Base-by-base conservation (phyloP, 2,797 vertebrate species). In the Pterois miles region DNA sequence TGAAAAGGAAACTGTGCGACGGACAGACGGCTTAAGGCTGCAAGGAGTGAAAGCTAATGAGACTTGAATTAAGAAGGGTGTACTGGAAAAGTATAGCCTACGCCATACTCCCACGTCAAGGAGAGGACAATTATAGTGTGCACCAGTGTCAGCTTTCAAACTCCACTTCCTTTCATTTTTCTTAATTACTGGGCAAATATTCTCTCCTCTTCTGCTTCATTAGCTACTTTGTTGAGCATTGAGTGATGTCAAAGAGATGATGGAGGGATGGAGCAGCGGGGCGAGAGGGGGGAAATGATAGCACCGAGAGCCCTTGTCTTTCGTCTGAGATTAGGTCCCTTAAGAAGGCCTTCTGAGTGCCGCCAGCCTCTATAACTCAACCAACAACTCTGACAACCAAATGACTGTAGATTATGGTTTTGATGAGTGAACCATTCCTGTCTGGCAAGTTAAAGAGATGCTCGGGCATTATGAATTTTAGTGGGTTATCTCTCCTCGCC, bases 101-200 rank as follows among this genome's bases (percentile, higher is more conserved):
- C 62, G 67, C 65, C 59, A 34, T 46, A 81, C 65, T 87, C 63
- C 74, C n/a, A 86, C 83, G 67, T 91, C 89, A 87, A 90, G 81
- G 79, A 91, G 82, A 92, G 88, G 92, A 94, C 91, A 94, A 95
- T 94, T 94, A 94, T 62, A 86, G 88, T 69, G 87, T 78, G 86
- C 87, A 86, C 90, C 80, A 63, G 52, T 90, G 90, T 91, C 90
- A 92, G 90, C 87, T 92, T 93, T 92, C 86, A 89, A 91, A 91
- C 88, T 90, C 89, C 57, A 74, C 89, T 88, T 93, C 88, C 84
- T 92, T 94, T 94, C 92, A 95, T 96, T 95, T 94, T 93, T 95
- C 94, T 94, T 95, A 94, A 95, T 96, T 95, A 94, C 90, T 57
- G 69, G 85, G 86, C 88, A 91, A 94, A 94, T 92, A 93, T 92